These are phyloP conservation scores for Xestia rhomboidea DNA, from an alignment of 2,888 invertebrate species.

Conservation along the genomic window DNA sequence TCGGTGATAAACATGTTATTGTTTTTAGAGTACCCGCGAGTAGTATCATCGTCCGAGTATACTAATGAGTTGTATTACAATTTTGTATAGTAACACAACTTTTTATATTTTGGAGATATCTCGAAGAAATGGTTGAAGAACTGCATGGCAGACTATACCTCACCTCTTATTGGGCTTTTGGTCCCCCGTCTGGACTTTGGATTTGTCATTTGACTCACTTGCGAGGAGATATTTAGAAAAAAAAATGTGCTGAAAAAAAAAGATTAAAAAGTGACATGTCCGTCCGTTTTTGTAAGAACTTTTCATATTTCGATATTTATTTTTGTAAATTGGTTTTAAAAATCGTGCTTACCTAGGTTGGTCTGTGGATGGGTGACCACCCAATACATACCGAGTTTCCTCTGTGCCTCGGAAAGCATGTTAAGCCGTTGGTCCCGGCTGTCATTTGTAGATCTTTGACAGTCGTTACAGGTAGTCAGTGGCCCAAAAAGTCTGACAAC, in stretches of 20 bases:
- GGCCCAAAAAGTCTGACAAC: too few species aligned
- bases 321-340: not conserved
- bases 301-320: too few species aligned
- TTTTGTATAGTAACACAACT: not conserved
- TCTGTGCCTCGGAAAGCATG: too few species aligned
- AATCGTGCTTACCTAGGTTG: too few species aligned
- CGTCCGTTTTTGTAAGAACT: not conserved
- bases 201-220: not conserved
- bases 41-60: not conserved
- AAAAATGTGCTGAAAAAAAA: not conserved
- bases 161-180: not conserved
- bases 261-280: not conserved
- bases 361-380: too few species aligned
- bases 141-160: not conserved
- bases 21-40: not conserved
- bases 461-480: too few species aligned
- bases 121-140: not conserved
- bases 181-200: not conserved
- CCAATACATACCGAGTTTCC: too few species aligned
- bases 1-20: constrained; percentile 26
- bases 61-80: not conserved
- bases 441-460: too few species aligned
- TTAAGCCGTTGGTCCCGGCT: too few species aligned
- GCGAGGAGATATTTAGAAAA: not conserved
- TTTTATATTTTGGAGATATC: too few species aligned